phyloP scores from a whole-genome alignment of 2,797 vertebrate genomes.

The Antennarius maculatus region DNA sequence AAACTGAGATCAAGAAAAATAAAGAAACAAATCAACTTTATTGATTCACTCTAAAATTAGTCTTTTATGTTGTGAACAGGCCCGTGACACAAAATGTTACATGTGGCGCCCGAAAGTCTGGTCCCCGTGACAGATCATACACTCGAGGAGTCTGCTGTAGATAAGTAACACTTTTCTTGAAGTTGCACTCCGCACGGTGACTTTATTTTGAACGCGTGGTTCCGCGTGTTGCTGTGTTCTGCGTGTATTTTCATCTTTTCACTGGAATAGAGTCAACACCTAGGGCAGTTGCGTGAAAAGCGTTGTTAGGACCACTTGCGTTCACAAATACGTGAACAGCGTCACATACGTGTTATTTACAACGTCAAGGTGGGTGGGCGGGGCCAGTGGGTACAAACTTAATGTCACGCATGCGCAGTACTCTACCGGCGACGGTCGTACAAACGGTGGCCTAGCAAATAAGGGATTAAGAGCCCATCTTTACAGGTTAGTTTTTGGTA shows the following conservation, averaged over 20 bases:
- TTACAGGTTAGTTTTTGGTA: slow-evolving; percentile 75
- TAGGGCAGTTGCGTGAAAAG: no score
- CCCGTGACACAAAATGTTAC: no score
- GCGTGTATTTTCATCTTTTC: no score
- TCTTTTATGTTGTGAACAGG: no score
- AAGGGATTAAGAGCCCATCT: slow-evolving; percentile 75
- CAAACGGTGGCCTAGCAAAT: slow-evolving; percentile 73
- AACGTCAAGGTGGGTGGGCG: slow-evolving; percentile 15
- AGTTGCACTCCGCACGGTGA: not conserved
- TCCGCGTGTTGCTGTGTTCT: no score
- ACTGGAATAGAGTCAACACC: no score
- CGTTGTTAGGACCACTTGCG: no score
- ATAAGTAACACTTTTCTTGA: not conserved
- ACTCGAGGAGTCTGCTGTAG: no score
- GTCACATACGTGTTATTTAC: slow-evolving; percentile 9
- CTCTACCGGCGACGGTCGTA: slow-evolving; percentile 78
- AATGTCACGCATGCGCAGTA: slow-evolving; percentile 73
- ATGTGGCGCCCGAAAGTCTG: slow-evolving; percentile 4
- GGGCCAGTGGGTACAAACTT: slow-evolving; percentile 10
- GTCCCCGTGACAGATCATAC: slow-evolving; percentile 14
- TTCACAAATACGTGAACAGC: no score
- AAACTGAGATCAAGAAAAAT: no score
- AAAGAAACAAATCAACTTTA: no score
- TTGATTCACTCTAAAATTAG: no score
- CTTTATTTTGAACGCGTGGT: not conserved